Conservation (phyloP, 2,888 invertebrate species). For the Lycophotia porphyrea region DNA sequence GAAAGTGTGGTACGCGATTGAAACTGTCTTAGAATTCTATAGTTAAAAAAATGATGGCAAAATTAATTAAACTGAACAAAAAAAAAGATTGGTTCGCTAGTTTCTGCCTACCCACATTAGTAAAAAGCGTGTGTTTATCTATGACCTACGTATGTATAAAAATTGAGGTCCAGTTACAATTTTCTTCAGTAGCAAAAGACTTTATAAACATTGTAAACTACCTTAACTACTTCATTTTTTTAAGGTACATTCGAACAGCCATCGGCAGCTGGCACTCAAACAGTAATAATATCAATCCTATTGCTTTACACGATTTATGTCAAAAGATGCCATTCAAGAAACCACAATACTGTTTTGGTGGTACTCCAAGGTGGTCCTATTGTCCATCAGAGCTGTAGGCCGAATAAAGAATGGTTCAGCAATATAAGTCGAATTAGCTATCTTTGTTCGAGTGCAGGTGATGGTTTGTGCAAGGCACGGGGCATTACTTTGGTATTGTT, state of each 20-base stretch:
- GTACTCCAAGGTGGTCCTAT: conserved; percentile 79
- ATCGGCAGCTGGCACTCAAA: conserved; percentile 58
- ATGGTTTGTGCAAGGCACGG: conserved; percentile 68
- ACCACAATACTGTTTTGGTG: conserved; percentile 79
- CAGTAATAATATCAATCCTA: conserved; percentile 55
- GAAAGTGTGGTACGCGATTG: neutral
- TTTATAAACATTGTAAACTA: neutral
- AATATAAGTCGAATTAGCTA: conserved; percentile 82
- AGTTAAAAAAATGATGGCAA: neutral
- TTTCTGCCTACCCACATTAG: neutral
- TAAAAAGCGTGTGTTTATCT: neutral
- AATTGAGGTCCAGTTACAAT: neutral
- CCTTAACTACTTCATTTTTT: neutral
- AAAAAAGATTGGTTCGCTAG: neutral
- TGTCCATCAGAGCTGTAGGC: conserved; percentile 56
- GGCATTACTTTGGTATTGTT: conserved; percentile 67
- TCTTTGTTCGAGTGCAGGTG: conserved; percentile 77
- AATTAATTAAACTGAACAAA: too few species aligned
- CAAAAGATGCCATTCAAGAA: conserved; percentile 60
- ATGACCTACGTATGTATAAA: neutral
- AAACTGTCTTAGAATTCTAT: neutral
- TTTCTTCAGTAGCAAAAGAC: neutral
- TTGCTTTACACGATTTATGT: conserved; percentile 66
- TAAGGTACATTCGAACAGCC: neutral
- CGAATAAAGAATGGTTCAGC: conserved; percentile 61